Evolutionary conservation across 1,140 invertebrate species (phyloP), one percentile per base, ranked within the genome.

Genomic region (Chionoecetes opilio): DNA sequence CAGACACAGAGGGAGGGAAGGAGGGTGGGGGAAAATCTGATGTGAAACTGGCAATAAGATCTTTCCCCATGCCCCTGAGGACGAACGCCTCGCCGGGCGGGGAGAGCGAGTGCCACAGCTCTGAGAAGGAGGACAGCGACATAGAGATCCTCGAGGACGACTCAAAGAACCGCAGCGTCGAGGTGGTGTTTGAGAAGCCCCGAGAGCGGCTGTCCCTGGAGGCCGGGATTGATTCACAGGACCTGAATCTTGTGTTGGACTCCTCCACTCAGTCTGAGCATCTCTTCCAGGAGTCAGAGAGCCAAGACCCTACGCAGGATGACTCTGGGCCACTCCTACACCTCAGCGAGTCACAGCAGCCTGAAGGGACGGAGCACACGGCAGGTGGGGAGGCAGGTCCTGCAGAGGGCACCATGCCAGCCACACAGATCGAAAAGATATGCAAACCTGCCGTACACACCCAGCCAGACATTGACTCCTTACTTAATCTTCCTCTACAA

Each of bases 391-490:
- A 11, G 29, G 46, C 35, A 92, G 34, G 8, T 82, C 35, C 63
- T 82, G 53, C 32, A 26, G 91, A 35, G 14, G 91, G 84, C 34
- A 95, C 82, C 46, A 95, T 95, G 90, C 82, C 82, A 34, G 94
- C 90, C n/a, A 95, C 94, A 29, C 90, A 95, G 91, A 82, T 95
- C 1, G 94, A 95, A 32, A 91, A 85, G 29, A 91, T 95, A 91
- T 95, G 94, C 34, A 91, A 92, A 32, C 94, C 94, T 63, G 85
- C 46, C 8, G 38, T 75, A n/a, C 46, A 88, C 17, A 87, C 94
- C 75, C 94, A 95, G n/a, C 94, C 94, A 92, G 91, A 95, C 84
- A 92, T 95, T 88, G 84, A 87, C n/a, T 53, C 94, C 31, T 38
- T 95, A 32, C 92, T 95, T 29, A 86, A 41, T 31, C 63, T 95